phyloP scores from a whole-genome alignment of 2,888 invertebrate genomes.

The Microplitis deprimator region DNA sequence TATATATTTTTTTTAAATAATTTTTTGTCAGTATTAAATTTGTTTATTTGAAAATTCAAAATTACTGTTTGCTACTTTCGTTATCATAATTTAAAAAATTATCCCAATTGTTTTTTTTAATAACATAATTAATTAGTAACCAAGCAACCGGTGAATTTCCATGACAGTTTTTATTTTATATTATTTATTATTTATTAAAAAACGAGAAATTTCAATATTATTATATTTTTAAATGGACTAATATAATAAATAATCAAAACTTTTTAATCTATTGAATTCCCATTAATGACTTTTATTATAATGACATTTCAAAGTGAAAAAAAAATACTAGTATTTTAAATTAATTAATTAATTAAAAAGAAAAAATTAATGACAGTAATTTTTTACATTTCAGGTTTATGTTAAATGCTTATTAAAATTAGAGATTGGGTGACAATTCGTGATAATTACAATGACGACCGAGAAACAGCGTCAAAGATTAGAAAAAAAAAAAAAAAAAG shows the following conservation, averaged over 20 bases:
- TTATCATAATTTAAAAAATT: background rate
- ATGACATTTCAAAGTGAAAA: background rate
- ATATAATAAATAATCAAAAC: constrained; percentile 34
- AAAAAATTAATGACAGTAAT: background rate
- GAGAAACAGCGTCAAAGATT: constrained; percentile 74
- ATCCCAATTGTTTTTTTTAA: constrained; percentile 14
- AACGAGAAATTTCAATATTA: constrained; percentile 49
- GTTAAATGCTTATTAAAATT: constrained; percentile 31
- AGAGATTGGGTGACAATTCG: constrained; percentile 4
- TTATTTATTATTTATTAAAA: constrained; percentile 29
- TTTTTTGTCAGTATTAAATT: too few species aligned
- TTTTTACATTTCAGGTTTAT: constrained; percentile 32
- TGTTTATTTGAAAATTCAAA: too few species aligned
- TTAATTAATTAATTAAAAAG: background rate
- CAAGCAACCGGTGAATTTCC: constrained; percentile 43
- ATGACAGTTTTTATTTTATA: constrained; percentile 26
- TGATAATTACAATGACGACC: constrained; percentile 64
- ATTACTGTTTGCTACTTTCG: too few species aligned
- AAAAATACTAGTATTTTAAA: background rate
- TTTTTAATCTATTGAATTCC: constrained; percentile 21
- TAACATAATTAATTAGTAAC: constrained; percentile 49
- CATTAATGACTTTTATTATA: constrained; percentile 18
- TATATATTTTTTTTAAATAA: too few species aligned
- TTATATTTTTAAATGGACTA: constrained; percentile 36
- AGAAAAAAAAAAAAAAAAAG: constrained; percentile 78